Evolutionary conservation across 2,797 vertebrate genomes (phyloP), one percentile per base, ranked within the genome.

Genomic region (Dendrocincla tyrannina): DNA sequence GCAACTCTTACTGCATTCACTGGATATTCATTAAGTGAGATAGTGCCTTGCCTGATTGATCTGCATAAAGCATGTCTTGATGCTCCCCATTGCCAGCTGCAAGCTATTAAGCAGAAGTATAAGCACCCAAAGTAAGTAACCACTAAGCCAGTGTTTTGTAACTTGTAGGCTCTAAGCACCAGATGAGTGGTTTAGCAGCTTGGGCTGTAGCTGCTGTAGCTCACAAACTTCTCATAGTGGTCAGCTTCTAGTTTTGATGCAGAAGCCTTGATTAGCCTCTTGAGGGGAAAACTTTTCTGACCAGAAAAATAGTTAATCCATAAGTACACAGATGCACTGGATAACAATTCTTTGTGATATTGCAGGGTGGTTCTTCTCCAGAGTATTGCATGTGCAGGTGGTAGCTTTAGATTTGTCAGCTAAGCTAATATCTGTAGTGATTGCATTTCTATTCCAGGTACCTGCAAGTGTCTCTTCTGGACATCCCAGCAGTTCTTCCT

Each of bases 91-190:
- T 97, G 88, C n/a, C 98, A 98, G 44, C 98, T 99, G 74, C 98
- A 99, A 95, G 98, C 99, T 2, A 98, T 99, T 94, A 98, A 97
- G 84, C 98, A 99, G 67, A 99, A 99, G 80, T 99, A 99, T 90
- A 99, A 97, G 95, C 95, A 93, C 80, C 95, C 98, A 15, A 99
- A 98, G 99, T 99, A 97, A 98, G 98, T 91, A 72, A 49, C 32
- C 18, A 39, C 46, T 66, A 28, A 72, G 28, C 35, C 18, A 35
- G 5, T 25, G 19, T 58, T 90, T 19, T 82, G 10, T 44, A 25
- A 27, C 66, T 62, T 77, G n/a, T 4, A 16, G 19, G 19, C 19
- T 79, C 5, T 39, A 77, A 60, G 42, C 33, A 47, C 8, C 17
- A 12, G 13, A 10, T 85, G 30, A 42, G 17, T 85, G n/a, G 4